These are phyloP conservation scores for Etheostoma cragini DNA, from an alignment of 2,113 vertebrate species.

Conservation along the genomic window DNA sequence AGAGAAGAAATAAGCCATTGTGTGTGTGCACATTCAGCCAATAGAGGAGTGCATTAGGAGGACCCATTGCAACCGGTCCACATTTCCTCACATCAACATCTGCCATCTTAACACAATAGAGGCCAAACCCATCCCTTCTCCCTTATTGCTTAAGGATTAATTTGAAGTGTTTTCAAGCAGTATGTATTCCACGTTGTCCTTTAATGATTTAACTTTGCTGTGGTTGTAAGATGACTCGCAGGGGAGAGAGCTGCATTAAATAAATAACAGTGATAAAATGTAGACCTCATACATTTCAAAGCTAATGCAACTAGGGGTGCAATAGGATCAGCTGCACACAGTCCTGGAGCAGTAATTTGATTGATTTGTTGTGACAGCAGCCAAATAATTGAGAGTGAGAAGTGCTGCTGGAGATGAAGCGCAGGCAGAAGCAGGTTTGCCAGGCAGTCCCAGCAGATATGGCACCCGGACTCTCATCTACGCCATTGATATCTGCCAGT, in stretches of 20 bases:
- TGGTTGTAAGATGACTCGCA: constrained; percentile 88
- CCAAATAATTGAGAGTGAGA: constrained; percentile 99
- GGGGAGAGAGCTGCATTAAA: constrained; percentile 88
- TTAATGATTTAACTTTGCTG: constrained; percentile 90
- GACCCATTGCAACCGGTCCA: constrained; percentile 28
- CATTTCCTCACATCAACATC: constrained; percentile 59
- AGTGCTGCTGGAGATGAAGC: constrained; percentile 94
- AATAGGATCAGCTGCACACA: constrained; percentile 92
- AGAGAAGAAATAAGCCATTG: constrained; percentile 23
- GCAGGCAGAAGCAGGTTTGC: constrained; percentile 88
- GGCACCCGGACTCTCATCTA: constrained; percentile 91
- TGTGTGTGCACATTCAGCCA: constrained; percentile 34
- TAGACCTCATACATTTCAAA: constrained; percentile 94
- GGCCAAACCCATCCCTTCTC: constrained; percentile 48
- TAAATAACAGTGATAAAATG: constrained; percentile 97
- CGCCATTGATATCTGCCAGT: constrained; percentile 90
- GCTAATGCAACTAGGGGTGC: constrained; percentile 91
- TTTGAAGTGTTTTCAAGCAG: constrained; percentile 80
- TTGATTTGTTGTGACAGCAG: constrained; percentile 99
- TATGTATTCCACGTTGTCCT: constrained; percentile 82
- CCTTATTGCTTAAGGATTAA: constrained; percentile 72
- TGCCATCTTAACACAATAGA: constrained; percentile 63
- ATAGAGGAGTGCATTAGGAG: constrained; percentile 27
- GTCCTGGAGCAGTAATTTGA: constrained; percentile 96
- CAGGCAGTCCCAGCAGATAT: constrained; percentile 90